These are phyloP conservation scores for Colossoma macropomum DNA, from an alignment of 2,113 vertebrate genomes.

Conservation along the genomic window DNA sequence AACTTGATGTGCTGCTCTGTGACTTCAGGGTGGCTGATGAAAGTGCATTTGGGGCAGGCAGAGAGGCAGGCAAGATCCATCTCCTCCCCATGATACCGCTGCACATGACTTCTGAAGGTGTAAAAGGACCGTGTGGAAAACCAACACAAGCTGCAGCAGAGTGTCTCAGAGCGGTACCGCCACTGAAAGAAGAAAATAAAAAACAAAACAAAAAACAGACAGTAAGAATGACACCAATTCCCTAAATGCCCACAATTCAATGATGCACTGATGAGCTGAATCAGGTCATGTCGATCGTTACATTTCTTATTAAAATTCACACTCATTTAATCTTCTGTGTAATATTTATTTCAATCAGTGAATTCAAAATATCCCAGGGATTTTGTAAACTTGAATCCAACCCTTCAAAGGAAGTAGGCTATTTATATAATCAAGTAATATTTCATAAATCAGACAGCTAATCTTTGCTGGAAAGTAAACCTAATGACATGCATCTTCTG, in stretches of 20 bases:
- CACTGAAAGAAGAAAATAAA: conserved; percentile 59
- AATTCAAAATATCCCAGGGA: no score
- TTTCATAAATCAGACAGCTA: not conserved
- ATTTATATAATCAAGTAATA: not conserved
- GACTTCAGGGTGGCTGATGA: conserved; percentile 78
- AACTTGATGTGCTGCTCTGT: conserved; percentile 82
- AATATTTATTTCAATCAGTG: no score
- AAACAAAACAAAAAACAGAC: not conserved
- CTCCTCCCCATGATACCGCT: conserved; percentile 84
- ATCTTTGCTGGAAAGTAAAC: not conserved
- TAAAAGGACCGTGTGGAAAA: conserved; percentile 83
- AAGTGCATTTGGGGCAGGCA: conserved; percentile 82
- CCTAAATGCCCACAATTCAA: not conserved
- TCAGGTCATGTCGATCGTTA: no score
- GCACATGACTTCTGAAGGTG: conserved; percentile 83
- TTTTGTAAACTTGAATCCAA: no score
- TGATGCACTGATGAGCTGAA: not conserved
- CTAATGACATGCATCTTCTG: not conserved
- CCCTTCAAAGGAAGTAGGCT: no score
- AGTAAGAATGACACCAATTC: not conserved
- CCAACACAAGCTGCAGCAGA: conserved; percentile 87
- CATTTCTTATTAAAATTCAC: no score
- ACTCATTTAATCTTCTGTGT: no score
- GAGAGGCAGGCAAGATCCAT: conserved; percentile 82
- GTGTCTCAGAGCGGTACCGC: conserved; percentile 84